phyloP scores from a whole-genome alignment of 2,888 invertebrate genomes.

The Stegana nigrithorax region DNA sequence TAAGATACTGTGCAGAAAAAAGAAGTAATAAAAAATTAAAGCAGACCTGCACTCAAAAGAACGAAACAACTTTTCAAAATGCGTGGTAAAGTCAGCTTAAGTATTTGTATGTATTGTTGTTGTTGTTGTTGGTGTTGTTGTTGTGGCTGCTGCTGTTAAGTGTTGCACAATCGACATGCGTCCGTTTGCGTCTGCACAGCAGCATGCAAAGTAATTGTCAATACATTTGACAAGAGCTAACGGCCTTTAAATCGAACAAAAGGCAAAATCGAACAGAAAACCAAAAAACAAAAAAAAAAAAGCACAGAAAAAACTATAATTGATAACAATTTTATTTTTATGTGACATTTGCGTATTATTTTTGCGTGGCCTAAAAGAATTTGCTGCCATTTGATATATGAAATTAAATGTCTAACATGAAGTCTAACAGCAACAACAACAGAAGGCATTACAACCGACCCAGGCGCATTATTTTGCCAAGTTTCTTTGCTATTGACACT shows the following conservation, averaged over 20 bases:
- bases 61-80: constrained; percentile 40
- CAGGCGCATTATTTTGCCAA: no score
- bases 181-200: constrained; percentile 36
- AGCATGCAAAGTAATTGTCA: constrained; percentile 49
- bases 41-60: background rate
- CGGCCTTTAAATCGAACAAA: constrained; percentile 44
- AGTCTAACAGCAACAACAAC: no score
- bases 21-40: background rate
- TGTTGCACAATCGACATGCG: constrained; percentile 37
- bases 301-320: constrained; percentile 33
- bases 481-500: no score
- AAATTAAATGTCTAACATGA: constrained; percentile 39
- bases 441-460: no score
- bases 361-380: constrained; percentile 20
- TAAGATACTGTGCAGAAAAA: background rate
- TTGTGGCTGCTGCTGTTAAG: background rate
- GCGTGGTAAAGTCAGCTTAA: constrained; percentile 36
- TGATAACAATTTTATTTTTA: constrained; percentile 33
- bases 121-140: constrained; percentile 3
- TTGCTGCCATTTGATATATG: constrained; percentile 35
- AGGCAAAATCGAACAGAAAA: constrained; percentile 19
- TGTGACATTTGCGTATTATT: constrained; percentile 37
- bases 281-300: background rate
- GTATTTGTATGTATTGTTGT: constrained; percentile 8
- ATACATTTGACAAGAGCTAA: constrained; percentile 36